Evolutionary conservation across 2,888 invertebrate genomes (phyloP).

Genomic region (Lochmaea crataegi): DNA sequence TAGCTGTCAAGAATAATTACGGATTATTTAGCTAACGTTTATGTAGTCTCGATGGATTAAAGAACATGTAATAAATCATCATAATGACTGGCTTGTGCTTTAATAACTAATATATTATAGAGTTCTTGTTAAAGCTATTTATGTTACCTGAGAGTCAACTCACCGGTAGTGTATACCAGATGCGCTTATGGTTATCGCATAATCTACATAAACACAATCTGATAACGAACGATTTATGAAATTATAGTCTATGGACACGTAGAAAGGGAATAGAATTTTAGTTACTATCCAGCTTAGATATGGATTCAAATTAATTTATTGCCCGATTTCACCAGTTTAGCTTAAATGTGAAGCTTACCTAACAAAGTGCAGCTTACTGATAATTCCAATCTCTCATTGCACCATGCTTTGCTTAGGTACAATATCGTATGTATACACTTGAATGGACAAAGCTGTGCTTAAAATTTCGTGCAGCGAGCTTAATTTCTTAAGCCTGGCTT

Average conservation of each 20-base stretch:
- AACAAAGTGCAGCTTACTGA: no score
- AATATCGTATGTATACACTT: no score
- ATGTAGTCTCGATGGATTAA: constrained; percentile 7
- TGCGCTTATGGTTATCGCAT: constrained; percentile 1
- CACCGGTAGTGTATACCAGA: neutral
- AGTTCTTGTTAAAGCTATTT: constrained; percentile 11
- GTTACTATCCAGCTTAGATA: neutral
- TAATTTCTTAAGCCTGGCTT: no score
- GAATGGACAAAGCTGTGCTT: no score
- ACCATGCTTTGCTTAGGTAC: no score
- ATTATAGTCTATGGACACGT: neutral
- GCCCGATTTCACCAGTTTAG: no score
- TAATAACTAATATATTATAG: constrained; percentile 12
- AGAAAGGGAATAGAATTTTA: neutral
- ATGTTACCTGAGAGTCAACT: constrained; percentile 17
- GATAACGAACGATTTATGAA: neutral
- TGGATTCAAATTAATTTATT: no score
- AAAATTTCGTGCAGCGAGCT: no score
- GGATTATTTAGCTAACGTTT: neutral
- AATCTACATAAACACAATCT: constrained; percentile 10
- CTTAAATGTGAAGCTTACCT: no score
- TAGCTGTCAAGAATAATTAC: constrained; percentile 1
- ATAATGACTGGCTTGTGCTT: constrained; percentile 16
- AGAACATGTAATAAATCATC: constrained; percentile 23
- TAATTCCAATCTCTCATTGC: no score